Conservation (phyloP, 2,888 invertebrate species). For the Pseudococcus jackbeardsleyi region DNA sequence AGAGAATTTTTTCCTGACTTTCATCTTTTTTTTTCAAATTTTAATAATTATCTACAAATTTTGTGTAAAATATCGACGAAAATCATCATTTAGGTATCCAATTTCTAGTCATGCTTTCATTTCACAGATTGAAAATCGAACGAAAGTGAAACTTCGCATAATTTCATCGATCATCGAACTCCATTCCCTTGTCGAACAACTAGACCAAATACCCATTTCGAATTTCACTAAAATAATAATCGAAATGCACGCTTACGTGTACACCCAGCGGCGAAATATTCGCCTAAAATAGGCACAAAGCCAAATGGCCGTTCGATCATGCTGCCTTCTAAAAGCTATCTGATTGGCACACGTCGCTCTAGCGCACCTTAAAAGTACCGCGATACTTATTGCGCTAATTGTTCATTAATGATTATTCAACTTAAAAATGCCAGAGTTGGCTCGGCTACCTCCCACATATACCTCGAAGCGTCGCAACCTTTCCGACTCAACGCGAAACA, state of each 20-base stretch:
- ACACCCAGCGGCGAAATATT: not conserved
- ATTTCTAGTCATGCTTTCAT: too few relatives aligned
- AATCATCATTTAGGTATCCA: too few relatives aligned
- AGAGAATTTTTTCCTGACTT: too few relatives aligned
- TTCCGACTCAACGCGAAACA: not conserved
- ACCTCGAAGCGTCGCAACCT: not conserved
- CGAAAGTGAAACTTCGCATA: too few relatives aligned
- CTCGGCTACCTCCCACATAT: constrained; percentile 10
- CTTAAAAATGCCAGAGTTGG: not conserved
- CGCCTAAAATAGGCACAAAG: not conserved
- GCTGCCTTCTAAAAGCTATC: not conserved
- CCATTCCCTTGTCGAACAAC: too few relatives aligned
- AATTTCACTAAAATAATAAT: not conserved
- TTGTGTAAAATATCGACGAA: too few relatives aligned
- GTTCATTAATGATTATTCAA: constrained; percentile 6
- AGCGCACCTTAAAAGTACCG: not conserved
- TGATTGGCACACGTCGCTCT: not conserved
- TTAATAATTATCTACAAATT: too few relatives aligned
- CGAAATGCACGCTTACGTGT: not conserved
- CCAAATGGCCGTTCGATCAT: not conserved
- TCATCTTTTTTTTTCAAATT: too few relatives aligned
- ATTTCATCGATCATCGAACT: too few relatives aligned
- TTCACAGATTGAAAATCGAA: too few relatives aligned
- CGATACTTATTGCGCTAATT: not conserved
- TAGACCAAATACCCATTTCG: too few relatives aligned